Base-by-base conservation (phyloP, 2,797 vertebrate genomes). In the Pitangus sulphuratus region DNA sequence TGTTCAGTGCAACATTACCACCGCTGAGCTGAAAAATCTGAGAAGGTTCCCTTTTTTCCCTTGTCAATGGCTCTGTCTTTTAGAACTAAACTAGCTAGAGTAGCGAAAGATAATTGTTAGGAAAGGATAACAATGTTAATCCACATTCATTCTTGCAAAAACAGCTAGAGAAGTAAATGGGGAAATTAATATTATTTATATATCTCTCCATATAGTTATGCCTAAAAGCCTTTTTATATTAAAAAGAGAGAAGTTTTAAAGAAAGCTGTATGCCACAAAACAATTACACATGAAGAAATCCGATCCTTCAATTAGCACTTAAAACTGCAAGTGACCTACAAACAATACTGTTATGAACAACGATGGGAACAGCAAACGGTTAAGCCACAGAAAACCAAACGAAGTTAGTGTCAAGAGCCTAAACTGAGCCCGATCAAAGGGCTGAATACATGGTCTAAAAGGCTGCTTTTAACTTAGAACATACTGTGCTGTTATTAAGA, bases 71-170 rank as follows among this genome's bases (percentile, higher is more conserved):
- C 83, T 95, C 97, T 98, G 97, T 98, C 98, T 98, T 98, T 98
- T 98, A 98, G 97, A 98, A 97, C 97, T 98, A 98, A 98, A 98
- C 98, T 98, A 97, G 98, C 98, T 98, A 98, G 98, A 98, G 98
- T 98, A 98, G 97, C 98, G 93, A 98, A 98, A 98, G 98, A 98
- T 98, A 98, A 98, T 98, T 98, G 98, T 98, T 97, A 98, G 97
- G 97, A 96, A 98, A 97, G 98, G 98, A 97, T 98, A 98, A 98
- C 98, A 98, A 96, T 97, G 98, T 98, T 98, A 98, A 98, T 98
- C 97, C 98, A 98, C 97, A 98, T 98, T 98, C 97, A 97, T 92
- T 97, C 97, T 97, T 98, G 97, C 98, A 98, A 98, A 98, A 98
- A 98, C 97, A 98, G 98, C 97, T 97, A 98, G 96, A 96, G 97